Evolutionary conservation across 2,113 vertebrate genomes (phyloP).

Genomic region (Rhabdomys dilectus): DNA sequence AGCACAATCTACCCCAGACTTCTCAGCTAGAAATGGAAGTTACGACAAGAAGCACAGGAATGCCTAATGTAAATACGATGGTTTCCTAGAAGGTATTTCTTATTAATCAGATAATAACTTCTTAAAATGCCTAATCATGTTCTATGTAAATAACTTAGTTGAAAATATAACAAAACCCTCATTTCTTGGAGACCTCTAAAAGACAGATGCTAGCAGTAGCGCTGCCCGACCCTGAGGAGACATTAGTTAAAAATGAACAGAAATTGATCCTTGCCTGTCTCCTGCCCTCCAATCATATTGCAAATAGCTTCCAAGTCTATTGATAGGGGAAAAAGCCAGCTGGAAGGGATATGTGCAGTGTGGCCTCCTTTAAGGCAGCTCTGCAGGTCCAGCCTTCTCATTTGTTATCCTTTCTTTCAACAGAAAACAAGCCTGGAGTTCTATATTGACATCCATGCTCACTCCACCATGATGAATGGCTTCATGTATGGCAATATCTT

Average conservation of each 20-base stretch:
- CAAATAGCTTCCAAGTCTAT: background rate
- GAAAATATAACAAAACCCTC: background rate
- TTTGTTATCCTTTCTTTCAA: constrained; percentile 59
- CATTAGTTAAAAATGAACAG: background rate
- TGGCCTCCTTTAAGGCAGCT: background rate
- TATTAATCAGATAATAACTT: constrained; percentile 41
- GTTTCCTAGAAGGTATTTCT: constrained; percentile 11
- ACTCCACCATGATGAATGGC: constrained; percentile 99
- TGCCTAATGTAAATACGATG: background rate
- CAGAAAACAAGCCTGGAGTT: constrained; percentile 98
- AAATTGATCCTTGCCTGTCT: background rate
- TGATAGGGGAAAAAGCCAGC: background rate
- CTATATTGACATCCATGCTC: constrained; percentile 98
- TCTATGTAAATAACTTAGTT: background rate
- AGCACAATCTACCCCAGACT: background rate
- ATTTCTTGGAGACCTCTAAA: background rate
- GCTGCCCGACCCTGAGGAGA: background rate
- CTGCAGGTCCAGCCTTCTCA: background rate
- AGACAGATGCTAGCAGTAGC: background rate
- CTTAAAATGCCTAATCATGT: background rate
- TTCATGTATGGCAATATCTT: constrained; percentile 99
- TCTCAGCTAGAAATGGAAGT: background rate
- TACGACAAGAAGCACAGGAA: background rate
- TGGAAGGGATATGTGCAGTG: background rate
- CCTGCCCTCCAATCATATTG: background rate